phyloP scores from a whole-genome alignment of 2,113 vertebrate species.

The Brachirus orientalis region DNA sequence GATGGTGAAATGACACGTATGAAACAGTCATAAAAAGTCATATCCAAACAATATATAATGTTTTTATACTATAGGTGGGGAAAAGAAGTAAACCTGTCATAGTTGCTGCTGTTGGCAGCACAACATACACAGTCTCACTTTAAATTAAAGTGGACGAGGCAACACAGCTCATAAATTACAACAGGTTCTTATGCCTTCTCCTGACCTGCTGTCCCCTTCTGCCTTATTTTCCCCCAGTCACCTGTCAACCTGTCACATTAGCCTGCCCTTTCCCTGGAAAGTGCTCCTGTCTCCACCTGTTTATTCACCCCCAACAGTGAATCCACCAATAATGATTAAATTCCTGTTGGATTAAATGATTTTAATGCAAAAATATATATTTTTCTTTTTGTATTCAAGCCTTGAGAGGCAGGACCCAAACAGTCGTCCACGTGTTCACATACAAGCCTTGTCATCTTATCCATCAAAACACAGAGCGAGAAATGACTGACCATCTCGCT shows the following conservation, averaged over 20 bases:
- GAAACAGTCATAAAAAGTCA: too few species aligned
- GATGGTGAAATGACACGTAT: too few species aligned
- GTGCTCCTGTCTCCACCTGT: not conserved
- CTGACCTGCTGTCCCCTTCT: not conserved
- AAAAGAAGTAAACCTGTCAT: too few species aligned
- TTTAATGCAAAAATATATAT: not conserved
- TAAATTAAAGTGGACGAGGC: too few species aligned
- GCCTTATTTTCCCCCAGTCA: not conserved
- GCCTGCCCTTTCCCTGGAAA: not conserved
- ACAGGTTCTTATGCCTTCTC: not conserved
- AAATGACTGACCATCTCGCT: slow-evolving; percentile 19
- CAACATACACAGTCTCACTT: too few species aligned
- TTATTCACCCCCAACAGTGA: not conserved
- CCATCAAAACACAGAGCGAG: not conserved
- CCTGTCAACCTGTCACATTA: not conserved
- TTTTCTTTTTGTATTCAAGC: not conserved
- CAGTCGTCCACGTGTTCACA: not conserved
- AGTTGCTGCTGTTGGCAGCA: too few species aligned
- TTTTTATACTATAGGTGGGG: too few species aligned
- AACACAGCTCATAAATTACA: too few species aligned
- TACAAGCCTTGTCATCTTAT: slow-evolving; percentile 16
- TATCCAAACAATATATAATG: too few species aligned
- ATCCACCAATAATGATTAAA: not conserved
- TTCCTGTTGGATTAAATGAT: not conserved
- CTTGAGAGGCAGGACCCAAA: not conserved